Evolutionary conservation across 23 tunicate genomes (phyloP).

Genomic region (Trididemnum miniatum): DNA sequence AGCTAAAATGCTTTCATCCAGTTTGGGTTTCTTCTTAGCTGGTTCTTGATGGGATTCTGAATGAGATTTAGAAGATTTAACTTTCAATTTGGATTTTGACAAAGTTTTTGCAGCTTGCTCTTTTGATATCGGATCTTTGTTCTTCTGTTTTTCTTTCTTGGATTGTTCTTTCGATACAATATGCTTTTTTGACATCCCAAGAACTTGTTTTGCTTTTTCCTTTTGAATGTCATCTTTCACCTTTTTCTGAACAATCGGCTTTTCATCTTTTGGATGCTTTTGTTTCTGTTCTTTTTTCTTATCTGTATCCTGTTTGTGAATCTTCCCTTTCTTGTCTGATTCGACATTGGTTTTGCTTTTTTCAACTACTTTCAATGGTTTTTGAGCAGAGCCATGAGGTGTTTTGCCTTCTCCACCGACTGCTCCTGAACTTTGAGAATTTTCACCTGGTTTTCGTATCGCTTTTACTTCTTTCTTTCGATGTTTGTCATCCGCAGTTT

Average conservation of each 20-base stretch:
- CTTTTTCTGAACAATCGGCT: slow-evolving; percentile 6
- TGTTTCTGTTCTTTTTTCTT: slow-evolving; percentile 8
- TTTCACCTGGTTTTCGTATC: neutral
- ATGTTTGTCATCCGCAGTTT: neutral
- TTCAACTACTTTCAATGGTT: neutral
- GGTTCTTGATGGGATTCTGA: neutral
- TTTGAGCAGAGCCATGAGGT: neutral
- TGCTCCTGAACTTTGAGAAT: neutral
- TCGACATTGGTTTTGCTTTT: neutral
- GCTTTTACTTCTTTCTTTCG: neutral
- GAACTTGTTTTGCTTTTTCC: neutral
- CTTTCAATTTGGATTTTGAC: neutral
- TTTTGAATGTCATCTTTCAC: neutral
- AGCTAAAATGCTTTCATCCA: neutral
- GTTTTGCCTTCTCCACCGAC: neutral
- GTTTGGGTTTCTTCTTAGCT: neutral
- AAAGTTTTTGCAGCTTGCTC: neutral
- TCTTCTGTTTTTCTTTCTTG: slow-evolving; percentile 23
- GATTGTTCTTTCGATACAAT: neutral
- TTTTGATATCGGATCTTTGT: neutral
- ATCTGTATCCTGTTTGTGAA: neutral
- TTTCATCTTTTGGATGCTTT: slow-evolving; percentile 3
- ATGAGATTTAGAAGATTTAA: neutral
- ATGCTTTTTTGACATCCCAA: neutral
- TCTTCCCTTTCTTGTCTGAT: neutral